Conservation (phyloP, 2,113 vertebrate species). For the Ammodytes dubius region DNA sequence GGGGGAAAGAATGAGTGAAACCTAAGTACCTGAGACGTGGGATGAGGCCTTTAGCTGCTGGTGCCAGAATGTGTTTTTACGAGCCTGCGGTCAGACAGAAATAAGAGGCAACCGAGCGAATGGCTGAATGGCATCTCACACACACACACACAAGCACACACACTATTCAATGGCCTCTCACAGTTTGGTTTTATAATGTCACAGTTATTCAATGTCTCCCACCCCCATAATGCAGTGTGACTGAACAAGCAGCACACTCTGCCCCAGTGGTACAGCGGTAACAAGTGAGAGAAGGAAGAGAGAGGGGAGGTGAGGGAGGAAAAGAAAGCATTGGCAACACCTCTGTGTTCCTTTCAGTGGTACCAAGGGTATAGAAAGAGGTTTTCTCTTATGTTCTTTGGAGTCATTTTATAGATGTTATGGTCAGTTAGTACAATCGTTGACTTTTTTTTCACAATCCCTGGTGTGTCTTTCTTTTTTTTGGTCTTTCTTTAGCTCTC, state of each 20-base stretch:
- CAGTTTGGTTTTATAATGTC: constrained; percentile 87
- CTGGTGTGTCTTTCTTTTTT: not conserved
- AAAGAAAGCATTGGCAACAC: constrained; percentile 54
- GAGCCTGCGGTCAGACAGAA: constrained; percentile 83
- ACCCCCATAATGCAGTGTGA: constrained; percentile 71
- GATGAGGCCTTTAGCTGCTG: constrained; percentile 75
- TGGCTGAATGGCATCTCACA: constrained; percentile 76
- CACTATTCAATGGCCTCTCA: constrained; percentile 72
- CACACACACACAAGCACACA: constrained; percentile 42
- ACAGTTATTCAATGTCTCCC: constrained; percentile 80
- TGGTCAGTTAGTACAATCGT: constrained; percentile 26
- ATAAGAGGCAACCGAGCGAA: constrained; percentile 81
- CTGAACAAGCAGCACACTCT: constrained; percentile 68
- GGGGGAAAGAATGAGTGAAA: constrained; percentile 76
- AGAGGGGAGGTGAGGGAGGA: constrained; percentile 31
- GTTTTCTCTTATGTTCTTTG: constrained; percentile 16
- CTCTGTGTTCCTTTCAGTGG: constrained; percentile 43
- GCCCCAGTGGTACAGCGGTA: constrained; percentile 40
- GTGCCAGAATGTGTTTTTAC: constrained; percentile 84
- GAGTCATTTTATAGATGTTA: constrained; percentile 45
- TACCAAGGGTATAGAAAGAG: constrained; percentile 15
- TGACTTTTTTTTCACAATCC: constrained; percentile 20
- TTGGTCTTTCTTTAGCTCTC: constrained; percentile 3
- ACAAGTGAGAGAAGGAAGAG: not conserved
- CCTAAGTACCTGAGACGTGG: constrained; percentile 80